Conservation (phyloP, 2,797 vertebrate genomes). For the Hephaestus fuliginosus region DNA sequence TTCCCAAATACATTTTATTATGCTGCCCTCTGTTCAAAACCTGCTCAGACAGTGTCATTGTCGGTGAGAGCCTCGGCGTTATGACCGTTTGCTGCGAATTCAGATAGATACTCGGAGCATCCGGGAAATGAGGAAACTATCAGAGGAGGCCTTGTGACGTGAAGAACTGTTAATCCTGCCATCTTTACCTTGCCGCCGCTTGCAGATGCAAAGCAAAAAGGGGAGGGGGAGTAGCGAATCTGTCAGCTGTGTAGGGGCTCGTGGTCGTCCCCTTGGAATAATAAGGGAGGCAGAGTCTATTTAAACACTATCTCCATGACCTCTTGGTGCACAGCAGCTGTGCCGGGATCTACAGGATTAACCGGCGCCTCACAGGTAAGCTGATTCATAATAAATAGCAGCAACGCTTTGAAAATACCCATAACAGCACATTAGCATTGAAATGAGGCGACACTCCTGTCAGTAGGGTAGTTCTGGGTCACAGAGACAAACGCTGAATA, state of each 20-base stretch:
- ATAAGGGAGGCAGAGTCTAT: constrained; percentile 69
- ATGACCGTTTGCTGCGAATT: constrained; percentile 13
- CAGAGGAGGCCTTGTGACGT: neutral
- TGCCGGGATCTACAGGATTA: constrained; percentile 79
- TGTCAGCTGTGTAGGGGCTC: constrained; percentile 29
- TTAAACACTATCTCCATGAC: constrained; percentile 80
- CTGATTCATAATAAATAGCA: constrained; percentile 80
- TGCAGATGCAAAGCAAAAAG: constrained; percentile 7
- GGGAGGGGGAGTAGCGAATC: constrained; percentile 23
- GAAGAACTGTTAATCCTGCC: constrained; percentile 45
- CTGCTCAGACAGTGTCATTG: constrained; percentile 22
- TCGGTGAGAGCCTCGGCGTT: constrained; percentile 35
- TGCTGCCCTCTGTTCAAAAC: constrained; percentile 33
- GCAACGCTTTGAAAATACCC: constrained; percentile 69
- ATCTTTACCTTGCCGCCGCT: constrained; percentile 23
- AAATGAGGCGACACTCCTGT: constrained; percentile 76
- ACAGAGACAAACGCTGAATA: constrained; percentile 61
- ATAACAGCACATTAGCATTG: constrained; percentile 79
- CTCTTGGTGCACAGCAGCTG: constrained; percentile 70
- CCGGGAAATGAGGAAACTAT: neutral
- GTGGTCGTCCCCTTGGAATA: constrained; percentile 59
- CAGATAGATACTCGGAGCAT: neutral
- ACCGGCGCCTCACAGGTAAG: constrained; percentile 70
- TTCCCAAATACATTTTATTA: constrained; percentile 45
- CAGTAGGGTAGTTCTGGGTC: constrained; percentile 69